Evolutionary conservation across 2,113 vertebrate species (phyloP), one percentile per base, ranked within the genome.

Genomic region (Mungos mungo): DNA sequence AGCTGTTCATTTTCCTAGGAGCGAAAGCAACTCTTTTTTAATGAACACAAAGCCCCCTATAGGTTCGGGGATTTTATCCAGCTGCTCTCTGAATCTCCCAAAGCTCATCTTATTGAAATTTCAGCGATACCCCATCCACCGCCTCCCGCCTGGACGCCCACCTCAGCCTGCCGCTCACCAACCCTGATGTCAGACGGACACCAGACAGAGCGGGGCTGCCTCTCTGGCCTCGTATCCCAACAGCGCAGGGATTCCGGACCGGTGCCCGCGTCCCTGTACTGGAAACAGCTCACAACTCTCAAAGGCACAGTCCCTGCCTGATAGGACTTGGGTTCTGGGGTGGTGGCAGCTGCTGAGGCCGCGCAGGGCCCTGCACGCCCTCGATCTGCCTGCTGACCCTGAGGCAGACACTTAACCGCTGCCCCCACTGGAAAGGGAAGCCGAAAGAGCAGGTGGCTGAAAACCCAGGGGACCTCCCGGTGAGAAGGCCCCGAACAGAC

Each of bases 1-100:
- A 50, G 60, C 63, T 92, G 88, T 92, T 97, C 97, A 77, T 96
- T 97, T 97, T 95, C 80, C 33, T 50, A 85, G 96, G 88, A 94
- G 29, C 18, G 54, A 45, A 88, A 85, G 88, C 96, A 88, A 81
- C 33, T 60, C 84, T 52, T 74, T 95, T 96, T 95, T 38, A 96
- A 94, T 96, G 96, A 97, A 88, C 50, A 72, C 33, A 63, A 89
- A 93, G 80, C 74, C 85, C 50, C 65, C 13, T 9, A 27, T 63
- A 93, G 85, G n/a, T 68, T 90, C 18, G 38, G 63, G 69, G 83
- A 3, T 96, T 81, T 92, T 95, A 65, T 63, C 90, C 68, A 7
- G 74, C 76, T 68, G 23, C 65, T 95, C 84, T 81, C 60, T 10
- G 68, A 88, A 91, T 82, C 96, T 93, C 91, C 60, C 69, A 88